Percentiles rank a stretch among this genome's conserved stretches.
Evolutionary conservation across 2,888 invertebrate species (phyloP).

Genomic region (Rapana venosa): DNA sequence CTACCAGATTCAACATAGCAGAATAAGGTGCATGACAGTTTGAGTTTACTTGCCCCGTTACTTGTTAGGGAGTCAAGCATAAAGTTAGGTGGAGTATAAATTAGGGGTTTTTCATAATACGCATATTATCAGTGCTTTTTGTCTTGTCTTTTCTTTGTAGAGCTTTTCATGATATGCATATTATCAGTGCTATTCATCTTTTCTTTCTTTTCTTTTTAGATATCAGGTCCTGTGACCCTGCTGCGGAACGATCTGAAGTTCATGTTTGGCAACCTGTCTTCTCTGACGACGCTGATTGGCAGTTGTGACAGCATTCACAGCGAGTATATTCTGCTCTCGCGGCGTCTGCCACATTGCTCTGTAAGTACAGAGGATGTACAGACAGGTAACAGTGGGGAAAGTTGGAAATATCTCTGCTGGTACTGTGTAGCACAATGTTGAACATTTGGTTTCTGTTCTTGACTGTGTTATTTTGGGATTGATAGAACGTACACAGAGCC

Average conservation of each 20-base stretch:
- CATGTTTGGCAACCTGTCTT: conserved; percentile 80
- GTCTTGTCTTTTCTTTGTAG: background rate
- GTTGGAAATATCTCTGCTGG: too few species aligned
- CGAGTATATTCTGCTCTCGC: conserved; percentile 89
- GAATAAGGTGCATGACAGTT: too few species aligned
- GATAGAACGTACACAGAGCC: too few species aligned
- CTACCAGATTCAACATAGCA: too few species aligned
- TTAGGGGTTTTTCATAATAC: too few species aligned
- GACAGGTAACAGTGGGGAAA: background rate
- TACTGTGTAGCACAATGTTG: too few species aligned
- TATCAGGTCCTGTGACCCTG: conserved; percentile 54
- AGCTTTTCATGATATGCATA: background rate
- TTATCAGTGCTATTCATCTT: background rate
- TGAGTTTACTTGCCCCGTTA: too few species aligned
- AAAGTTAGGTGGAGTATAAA: too few species aligned
- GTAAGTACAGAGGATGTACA: conserved; percentile 75
- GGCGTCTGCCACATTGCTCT: conserved; percentile 91
- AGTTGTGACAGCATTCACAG: conserved; percentile 88
- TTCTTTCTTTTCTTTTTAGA: conserved; percentile 47
- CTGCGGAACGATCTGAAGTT: conserved; percentile 59
- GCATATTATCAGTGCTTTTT: too few species aligned
- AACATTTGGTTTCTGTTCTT: too few species aligned
- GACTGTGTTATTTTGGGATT: too few species aligned
- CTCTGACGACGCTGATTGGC: conserved; percentile 88
- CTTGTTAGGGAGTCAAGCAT: too few species aligned